Conservation (phyloP, 2,797 vertebrate species). For the Oreochromis grahami region DNA sequence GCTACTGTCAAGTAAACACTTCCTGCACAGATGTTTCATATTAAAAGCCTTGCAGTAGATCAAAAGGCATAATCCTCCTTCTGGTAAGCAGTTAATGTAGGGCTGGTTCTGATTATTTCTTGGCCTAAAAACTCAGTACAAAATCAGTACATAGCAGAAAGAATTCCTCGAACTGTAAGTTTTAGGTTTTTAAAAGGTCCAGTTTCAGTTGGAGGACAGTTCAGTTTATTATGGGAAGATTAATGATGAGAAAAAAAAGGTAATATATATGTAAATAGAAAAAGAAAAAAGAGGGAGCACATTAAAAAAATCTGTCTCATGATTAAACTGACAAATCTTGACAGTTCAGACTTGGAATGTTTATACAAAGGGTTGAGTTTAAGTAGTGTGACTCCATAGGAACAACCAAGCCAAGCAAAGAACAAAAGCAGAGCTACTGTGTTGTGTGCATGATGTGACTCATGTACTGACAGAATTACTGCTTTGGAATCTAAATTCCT, state of each 20-base stretch:
- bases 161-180: background rate
- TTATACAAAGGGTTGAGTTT: background rate
- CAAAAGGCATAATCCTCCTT: background rate
- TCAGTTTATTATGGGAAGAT: background rate
- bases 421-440: background rate
- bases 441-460: background rate
- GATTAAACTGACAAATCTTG: background rate
- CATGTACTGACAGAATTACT: background rate
- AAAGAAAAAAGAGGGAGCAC: fast-evolving
- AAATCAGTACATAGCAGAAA: background rate
- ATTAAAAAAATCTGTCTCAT: background rate
- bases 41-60: background rate
- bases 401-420: background rate
- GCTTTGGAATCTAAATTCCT: background rate
- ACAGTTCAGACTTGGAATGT: background rate
- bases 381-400: background rate
- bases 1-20: background rate
- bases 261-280: background rate
- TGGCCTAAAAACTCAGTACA: background rate
- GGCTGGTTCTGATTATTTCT: background rate
- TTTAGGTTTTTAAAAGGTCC: background rate
- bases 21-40: background rate
- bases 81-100: background rate
- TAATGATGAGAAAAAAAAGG: background rate
- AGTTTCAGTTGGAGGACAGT: background rate